Conservation (phyloP, 1,140 invertebrate genomes). For the Laodelphax striatellus region DNA sequence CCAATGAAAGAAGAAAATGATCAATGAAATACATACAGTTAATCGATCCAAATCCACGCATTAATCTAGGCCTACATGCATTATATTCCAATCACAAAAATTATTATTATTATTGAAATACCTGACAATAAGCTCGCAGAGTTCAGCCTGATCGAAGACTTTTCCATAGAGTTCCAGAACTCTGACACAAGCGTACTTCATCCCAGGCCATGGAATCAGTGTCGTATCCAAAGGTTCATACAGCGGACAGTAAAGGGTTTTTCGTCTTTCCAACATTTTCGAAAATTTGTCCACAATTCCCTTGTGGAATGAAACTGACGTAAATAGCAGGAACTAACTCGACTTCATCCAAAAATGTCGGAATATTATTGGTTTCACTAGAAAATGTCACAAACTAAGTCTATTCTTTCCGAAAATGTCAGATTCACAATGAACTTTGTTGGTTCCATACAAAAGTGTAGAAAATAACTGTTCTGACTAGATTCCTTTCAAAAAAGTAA, state of each 20-base stretch:
- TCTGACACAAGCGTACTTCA: slow-evolving; percentile 64
- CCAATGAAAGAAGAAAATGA: no score
- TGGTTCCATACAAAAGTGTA: no score
- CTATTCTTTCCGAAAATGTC: no score
- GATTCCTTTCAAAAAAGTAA: no score
- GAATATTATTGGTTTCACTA: no score
- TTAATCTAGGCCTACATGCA: no score
- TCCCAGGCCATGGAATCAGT: slow-evolving; percentile 58
- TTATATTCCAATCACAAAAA: no score
- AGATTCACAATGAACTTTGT: no score
- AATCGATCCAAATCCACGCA: no score
- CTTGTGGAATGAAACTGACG: not conserved
- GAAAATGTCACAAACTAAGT: not conserved
- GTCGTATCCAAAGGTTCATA: slow-evolving; percentile 30
- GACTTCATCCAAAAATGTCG: not conserved
- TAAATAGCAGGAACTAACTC: not conserved
- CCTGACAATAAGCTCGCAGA: slow-evolving; percentile 67
- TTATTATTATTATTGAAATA: slow-evolving; percentile 33
- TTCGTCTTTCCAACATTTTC: slow-evolving; percentile 10
- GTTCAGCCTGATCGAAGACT: slow-evolving; percentile 65
- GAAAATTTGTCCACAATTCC: slow-evolving; percentile 2
- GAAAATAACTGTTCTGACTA: no score
- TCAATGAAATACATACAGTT: no score
- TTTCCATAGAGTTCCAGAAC: slow-evolving; percentile 71
- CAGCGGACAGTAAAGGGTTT: slow-evolving; percentile 25